Conservation (phyloP, 2,797 vertebrate species). For the Lates japonicus region DNA sequence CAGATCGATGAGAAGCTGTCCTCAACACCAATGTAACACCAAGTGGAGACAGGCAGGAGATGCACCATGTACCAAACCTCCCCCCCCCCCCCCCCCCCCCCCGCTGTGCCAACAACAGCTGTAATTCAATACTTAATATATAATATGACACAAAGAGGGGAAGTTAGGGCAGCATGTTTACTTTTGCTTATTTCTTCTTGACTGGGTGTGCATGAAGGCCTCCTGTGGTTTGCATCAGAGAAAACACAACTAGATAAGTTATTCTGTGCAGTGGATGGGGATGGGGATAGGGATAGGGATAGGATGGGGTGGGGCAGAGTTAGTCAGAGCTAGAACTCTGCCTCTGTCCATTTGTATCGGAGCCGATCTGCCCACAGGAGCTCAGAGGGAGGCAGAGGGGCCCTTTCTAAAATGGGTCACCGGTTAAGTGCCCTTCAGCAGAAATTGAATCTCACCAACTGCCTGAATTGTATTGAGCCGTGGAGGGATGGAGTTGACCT, state of each 20-base stretch:
- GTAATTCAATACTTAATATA: slow-evolving; percentile 80
- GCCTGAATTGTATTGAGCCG: slow-evolving; percentile 79
- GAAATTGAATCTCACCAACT: slow-evolving; percentile 82
- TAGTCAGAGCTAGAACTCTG: slow-evolving; percentile 61
- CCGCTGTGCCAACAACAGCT: slow-evolving; percentile 72
- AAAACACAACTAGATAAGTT: slow-evolving; percentile 52
- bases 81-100: slow-evolving; percentile 41
- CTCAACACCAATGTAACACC: slow-evolving; percentile 77
- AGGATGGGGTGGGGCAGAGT: slow-evolving; percentile 53
- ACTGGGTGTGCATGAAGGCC: slow-evolving; percentile 75
- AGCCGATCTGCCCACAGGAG: slow-evolving; percentile 65
- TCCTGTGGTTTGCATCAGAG: slow-evolving; percentile 70
- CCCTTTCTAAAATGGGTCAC: slow-evolving; percentile 85
- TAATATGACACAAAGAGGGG: slow-evolving; percentile 71
- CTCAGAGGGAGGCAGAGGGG: slow-evolving; percentile 73
- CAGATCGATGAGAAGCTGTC: slow-evolving; percentile 84
- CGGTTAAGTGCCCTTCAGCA: slow-evolving; percentile 85
- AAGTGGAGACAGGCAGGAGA: slow-evolving; percentile 75
- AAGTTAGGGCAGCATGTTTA: slow-evolving; percentile 65
- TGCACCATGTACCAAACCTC: slow-evolving; percentile 55
- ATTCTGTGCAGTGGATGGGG: slow-evolving; percentile 38
- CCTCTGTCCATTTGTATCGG: slow-evolving; percentile 75
- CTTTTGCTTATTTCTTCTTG: slow-evolving; percentile 76
- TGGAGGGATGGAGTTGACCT: slow-evolving; percentile 80
- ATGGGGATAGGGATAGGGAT: slow-evolving; percentile 16